Evolutionary conservation across 2,113 vertebrate genomes (phyloP).

Genomic region (Phaethornis superciliosus): DNA sequence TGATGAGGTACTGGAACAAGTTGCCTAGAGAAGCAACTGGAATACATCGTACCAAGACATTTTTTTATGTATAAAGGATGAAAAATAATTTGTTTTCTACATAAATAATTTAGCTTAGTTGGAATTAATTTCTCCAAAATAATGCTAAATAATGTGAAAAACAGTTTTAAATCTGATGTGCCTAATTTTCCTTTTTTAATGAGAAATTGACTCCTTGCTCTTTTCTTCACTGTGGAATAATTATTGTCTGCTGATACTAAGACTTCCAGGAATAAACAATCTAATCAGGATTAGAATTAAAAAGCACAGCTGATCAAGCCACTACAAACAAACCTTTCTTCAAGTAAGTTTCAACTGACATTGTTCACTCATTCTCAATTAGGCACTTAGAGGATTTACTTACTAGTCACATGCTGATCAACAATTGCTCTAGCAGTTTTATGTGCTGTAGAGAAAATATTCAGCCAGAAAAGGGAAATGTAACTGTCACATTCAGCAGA

Average conservation of each 20-base stretch:
- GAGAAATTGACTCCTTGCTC: constrained; percentile 45
- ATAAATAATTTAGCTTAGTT: not conserved
- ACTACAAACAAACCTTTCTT: not conserved
- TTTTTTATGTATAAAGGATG: not conserved
- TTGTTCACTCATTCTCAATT: constrained; percentile 28
- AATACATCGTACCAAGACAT: not conserved
- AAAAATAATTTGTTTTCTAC: not conserved
- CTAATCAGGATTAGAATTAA: constrained; percentile 50
- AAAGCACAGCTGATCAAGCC: constrained; percentile 28
- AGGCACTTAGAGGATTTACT: not conserved
- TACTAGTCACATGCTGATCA: constrained; percentile 32
- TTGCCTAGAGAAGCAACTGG: too few relatives aligned
- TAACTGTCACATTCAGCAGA: not conserved
- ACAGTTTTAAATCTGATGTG: not conserved
- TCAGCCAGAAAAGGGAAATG: not conserved
- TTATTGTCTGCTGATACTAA: constrained; percentile 58
- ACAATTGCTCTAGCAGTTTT: not conserved
- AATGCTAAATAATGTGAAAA: constrained; percentile 8
- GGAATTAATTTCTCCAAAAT: not conserved
- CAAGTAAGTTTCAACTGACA: constrained; percentile 8
- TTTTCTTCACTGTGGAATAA: constrained; percentile 55
- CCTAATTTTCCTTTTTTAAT: constrained; percentile 37
- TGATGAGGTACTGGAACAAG: not conserved
- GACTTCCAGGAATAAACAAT: constrained; percentile 59
- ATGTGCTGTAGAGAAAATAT: not conserved